A percentile compares a stretch with the other conserved stretches of the same genome.
Evolutionary conservation across 2,797 vertebrate species (phyloP).

Genomic region (Sternarchorhynchus goeldii): DNA sequence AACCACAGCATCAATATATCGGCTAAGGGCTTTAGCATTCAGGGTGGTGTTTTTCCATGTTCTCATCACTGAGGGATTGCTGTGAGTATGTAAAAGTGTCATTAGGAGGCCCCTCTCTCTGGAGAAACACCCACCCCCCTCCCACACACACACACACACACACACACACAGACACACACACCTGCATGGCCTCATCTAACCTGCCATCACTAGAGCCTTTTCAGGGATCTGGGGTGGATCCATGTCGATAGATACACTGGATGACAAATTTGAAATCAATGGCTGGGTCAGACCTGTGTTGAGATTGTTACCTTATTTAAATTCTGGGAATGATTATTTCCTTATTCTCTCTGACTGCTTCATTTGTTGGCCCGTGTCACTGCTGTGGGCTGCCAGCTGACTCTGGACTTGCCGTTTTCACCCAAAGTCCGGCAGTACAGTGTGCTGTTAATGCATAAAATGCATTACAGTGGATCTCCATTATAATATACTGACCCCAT

Average conservation of each 20-base stretch:
- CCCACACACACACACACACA: slow-evolving; percentile 11
- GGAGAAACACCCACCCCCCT: slow-evolving; percentile 44
- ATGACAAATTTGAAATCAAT: slow-evolving; percentile 71
- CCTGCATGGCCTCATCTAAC: slow-evolving; percentile 41
- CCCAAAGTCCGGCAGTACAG: background rate
- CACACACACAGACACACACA: background rate
- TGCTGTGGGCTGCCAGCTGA: slow-evolving; percentile 6
- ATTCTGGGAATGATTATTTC: slow-evolving; percentile 63
- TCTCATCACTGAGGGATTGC: slow-evolving; percentile 55
- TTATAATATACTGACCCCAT: no score
- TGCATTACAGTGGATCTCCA: background rate
- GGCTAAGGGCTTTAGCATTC: slow-evolving; percentile 58
- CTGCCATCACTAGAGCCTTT: slow-evolving; percentile 53
- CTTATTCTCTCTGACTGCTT: slow-evolving; percentile 51
- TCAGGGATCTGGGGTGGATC: slow-evolving; percentile 53
- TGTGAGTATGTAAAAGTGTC: slow-evolving; percentile 62
- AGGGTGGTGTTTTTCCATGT: slow-evolving; percentile 57
- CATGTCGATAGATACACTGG: slow-evolving; percentile 64
- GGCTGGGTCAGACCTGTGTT: slow-evolving; percentile 55
- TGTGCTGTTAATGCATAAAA: background rate
- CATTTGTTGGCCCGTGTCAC: slow-evolving; percentile 34
- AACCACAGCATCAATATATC: slow-evolving; percentile 52
- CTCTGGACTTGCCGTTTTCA: background rate
- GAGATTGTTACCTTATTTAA: slow-evolving; percentile 63
- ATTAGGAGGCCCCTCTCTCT: slow-evolving; percentile 55